Conservation (phyloP, 2,797 vertebrate species). For the Clamator glandarius region DNA sequence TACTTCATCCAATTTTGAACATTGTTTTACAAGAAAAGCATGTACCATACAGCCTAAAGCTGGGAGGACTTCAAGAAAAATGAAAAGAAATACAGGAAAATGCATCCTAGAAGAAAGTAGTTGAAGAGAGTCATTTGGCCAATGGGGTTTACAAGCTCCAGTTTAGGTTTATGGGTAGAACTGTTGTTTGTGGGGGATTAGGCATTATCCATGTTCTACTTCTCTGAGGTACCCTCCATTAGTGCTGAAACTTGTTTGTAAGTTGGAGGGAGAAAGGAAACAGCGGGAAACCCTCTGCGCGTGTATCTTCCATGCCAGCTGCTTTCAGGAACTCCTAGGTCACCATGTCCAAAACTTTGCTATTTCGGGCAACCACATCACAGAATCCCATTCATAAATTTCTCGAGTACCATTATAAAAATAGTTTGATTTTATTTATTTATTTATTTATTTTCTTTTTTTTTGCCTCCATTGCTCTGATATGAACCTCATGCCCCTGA, state of each 20-base stretch:
- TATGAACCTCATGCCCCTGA: neutral
- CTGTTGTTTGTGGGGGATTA: neutral
- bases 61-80: neutral
- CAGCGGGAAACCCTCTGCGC: neutral
- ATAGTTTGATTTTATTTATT: constrained; percentile 23
- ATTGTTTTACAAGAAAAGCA: neutral
- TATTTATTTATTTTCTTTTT: neutral
- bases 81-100: neutral
- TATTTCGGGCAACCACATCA: constrained; percentile 48
- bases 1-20: neutral
- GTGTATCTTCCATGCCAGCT: constrained; percentile 10
- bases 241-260: neutral
- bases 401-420: constrained; percentile 54
- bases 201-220: neutral
- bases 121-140: neutral
- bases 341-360: constrained; percentile 58
- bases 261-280: neutral
- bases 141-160: neutral
- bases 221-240: neutral
- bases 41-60: neutral
- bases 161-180: neutral
- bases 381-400: constrained; percentile 65
- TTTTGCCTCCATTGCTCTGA: neutral
- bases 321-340: constrained; percentile 51
- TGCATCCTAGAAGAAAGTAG: neutral